Conservation (phyloP, 2,797 vertebrate genomes). For the Anas bernieri region DNA sequence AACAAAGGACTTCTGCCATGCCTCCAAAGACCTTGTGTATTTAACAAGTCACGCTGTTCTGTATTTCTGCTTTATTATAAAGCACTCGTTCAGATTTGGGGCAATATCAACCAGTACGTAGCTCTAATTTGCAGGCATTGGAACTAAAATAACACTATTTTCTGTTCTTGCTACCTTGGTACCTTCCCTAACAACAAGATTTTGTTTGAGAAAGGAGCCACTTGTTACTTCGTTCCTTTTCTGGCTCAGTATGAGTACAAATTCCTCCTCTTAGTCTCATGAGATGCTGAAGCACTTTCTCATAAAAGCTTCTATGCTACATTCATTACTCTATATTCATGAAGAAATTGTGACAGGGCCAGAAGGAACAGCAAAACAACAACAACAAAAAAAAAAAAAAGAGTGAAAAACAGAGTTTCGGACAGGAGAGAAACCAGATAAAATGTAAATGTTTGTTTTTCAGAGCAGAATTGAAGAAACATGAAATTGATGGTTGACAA, state of each 20-base stretch:
- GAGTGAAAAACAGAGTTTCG: neutral
- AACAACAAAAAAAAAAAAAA: neutral
- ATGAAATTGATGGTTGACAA: constrained; percentile 22
- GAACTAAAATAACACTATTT: neutral
- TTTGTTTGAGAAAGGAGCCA: neutral
- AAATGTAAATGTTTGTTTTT: constrained; percentile 24
- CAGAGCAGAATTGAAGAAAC: constrained; percentile 22
- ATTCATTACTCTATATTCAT: neutral
- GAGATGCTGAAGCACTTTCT: neutral
- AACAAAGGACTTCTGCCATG: neutral
- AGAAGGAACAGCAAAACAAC: neutral
- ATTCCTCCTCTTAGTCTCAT: neutral
- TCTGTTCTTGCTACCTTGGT: neutral
- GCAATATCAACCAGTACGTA: neutral
- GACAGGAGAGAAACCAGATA: neutral
- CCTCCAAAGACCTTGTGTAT: neutral
- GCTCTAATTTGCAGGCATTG: neutral
- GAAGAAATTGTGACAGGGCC: neutral
- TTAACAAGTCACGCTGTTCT: neutral
- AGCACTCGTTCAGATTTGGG: neutral
- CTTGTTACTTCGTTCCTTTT: neutral
- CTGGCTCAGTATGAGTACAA: neutral
- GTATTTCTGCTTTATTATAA: neutral
- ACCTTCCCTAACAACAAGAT: neutral
- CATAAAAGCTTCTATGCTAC: neutral